Evolutionary conservation across 1,140 invertebrate species (phyloP).

Genomic region (Diabrotica virgifera): DNA sequence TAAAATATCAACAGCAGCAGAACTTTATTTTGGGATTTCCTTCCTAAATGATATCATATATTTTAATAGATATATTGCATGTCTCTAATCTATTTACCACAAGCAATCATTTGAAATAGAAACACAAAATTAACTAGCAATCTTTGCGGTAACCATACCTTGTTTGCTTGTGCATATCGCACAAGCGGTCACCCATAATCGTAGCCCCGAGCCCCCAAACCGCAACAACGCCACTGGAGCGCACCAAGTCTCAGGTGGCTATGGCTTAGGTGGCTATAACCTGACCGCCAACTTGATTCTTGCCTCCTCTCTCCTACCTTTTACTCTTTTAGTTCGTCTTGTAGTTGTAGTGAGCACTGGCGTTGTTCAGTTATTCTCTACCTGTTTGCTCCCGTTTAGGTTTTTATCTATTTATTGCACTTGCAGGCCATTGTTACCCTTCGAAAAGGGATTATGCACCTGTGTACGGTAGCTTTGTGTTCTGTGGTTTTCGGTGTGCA

Average conservation of each 20-base stretch:
- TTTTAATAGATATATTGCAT: no score
- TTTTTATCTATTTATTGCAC: conserved; percentile 1
- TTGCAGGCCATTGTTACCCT: conserved; percentile 1
- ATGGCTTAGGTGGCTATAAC: conserved; percentile 10
- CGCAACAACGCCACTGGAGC: no score
- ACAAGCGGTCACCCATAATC: no score
- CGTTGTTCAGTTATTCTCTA: neutral
- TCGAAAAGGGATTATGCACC: neutral
- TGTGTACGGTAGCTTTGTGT: neutral
- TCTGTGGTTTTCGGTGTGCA: neutral
- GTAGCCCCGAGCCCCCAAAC: no score
- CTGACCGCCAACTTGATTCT: conserved; percentile 22
- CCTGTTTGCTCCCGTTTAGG: neutral
- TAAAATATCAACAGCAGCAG: no score
- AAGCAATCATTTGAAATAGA: no score
- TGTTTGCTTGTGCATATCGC: no score
- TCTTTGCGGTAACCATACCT: no score
- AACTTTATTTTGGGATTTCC: no score
- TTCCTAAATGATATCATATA: no score
- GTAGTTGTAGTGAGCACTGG: conserved; percentile 6
- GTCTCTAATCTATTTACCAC: no score
- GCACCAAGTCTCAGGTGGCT: conserved; percentile 21
- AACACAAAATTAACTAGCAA: no score
- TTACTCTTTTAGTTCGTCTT: conserved; percentile 12
- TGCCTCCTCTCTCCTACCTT: conserved; percentile 9